Evolutionary conservation across 2,888 invertebrate species (phyloP), one percentile per base, ranked within the genome.

Genomic region (Nomada ruficornis): DNA sequence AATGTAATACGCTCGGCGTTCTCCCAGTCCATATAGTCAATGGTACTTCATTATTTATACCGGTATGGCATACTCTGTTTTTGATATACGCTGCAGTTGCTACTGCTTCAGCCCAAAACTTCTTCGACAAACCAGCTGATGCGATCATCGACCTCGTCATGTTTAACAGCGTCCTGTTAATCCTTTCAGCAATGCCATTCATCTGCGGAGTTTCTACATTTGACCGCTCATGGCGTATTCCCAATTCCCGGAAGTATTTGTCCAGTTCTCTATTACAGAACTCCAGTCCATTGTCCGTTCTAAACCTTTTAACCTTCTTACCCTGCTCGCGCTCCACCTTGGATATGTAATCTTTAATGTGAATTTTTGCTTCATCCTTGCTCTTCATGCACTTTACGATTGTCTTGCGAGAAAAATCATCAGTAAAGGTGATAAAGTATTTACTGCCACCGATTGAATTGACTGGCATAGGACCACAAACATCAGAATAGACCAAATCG

Each of bases 91-190:
- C 20, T 42, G 68, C 44, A 2, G 68, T 68, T 7, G 44, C 23
- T 15, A 69, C 57, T 2, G 69, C 59, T n/a, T 69, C 59, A 4
- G 57, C 69, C 69, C 69, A 69, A n/a, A 69, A 69, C 1, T 18
- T 69, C 15, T 44, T 5, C 1, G 59, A 44, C 23, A 69, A 10
- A 3, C 4, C 3, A 0, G 69, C 57, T 5, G 69, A 59, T 11
- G 18, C 26, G 2, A 62, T 10, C 70, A 71, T 71, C 2, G 50
- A 20, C n/a, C 36, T 44, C 1, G 20, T 9, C 7, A 71, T n/a
- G 10, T 71, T n/a, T 15, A 71, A 1, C 2, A 71, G 5, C 1
- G 62, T 62, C 1, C 60, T 50, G 20, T 71, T 71, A 4, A 60
- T 36, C 2, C 52, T 60, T 52, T 62, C 60, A 1, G 60, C 44